phyloP scores from a whole-genome alignment of 2,113 vertebrate genomes.

The Pan troglodytes region DNA sequence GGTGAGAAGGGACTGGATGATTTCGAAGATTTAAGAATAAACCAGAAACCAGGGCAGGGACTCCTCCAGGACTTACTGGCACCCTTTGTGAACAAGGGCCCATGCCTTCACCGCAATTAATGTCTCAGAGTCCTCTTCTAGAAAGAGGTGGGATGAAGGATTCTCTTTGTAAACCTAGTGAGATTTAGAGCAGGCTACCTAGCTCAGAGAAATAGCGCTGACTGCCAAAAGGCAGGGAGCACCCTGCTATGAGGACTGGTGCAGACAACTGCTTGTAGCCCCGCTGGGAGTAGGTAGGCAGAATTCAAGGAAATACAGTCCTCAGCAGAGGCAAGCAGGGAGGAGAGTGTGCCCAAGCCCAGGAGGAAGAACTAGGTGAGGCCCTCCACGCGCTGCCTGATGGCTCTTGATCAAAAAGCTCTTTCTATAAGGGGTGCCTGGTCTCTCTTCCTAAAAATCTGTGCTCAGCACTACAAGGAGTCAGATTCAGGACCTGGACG shows the following conservation, averaged over 20 bases:
- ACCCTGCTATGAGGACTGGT: accelerated
- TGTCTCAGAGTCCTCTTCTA: neutral
- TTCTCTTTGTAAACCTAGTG: neutral
- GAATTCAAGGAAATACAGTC: neutral
- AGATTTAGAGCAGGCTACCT: neutral
- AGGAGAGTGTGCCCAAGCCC: accelerated
- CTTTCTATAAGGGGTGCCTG: neutral
- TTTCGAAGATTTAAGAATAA: neutral
- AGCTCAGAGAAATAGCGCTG: neutral
- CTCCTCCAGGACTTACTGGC: neutral
- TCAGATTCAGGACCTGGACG: neutral
- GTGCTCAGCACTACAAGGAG: neutral
- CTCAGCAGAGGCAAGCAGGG: neutral
- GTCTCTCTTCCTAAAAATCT: neutral
- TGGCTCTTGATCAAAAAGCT: neutral
- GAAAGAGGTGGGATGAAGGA: neutral
- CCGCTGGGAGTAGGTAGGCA: neutral
- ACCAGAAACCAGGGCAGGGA: neutral
- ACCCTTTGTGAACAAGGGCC: neutral
- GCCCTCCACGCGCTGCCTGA: accelerated
- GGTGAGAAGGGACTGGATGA: neutral
- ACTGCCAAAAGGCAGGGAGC: neutral
- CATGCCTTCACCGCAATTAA: neutral
- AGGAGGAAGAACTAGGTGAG: neutral
- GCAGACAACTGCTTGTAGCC: neutral